Evolutionary conservation across 2,797 vertebrate genomes (phyloP).

Genomic region (Botia almorhae): DNA sequence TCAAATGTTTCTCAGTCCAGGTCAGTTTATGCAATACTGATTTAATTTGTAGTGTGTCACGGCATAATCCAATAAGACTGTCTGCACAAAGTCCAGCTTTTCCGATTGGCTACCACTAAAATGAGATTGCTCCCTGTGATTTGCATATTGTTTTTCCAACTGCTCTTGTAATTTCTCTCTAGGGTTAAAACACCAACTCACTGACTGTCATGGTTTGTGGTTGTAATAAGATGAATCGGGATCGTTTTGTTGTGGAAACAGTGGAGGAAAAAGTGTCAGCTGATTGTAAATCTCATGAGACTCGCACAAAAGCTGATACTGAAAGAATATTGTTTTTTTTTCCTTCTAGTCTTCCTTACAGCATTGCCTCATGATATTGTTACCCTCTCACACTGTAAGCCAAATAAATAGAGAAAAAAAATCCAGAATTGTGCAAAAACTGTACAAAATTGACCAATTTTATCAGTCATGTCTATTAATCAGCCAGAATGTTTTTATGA

Average conservation of each 20-base stretch:
- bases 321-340: background rate
- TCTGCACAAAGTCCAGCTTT: conserved; percentile 19
- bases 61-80: conserved; percentile 43
- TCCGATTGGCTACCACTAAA: background rate
- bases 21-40: conserved; percentile 20
- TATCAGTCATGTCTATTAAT: too few relatives aligned
- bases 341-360: background rate
- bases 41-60: conserved; percentile 38
- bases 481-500: background rate
- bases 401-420: background rate
- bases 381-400: background rate
- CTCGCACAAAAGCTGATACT: conserved; percentile 19
- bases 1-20: background rate
- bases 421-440: background rate
- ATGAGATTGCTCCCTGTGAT: background rate
- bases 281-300: conserved; percentile 16
- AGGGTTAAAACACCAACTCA: background rate
- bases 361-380: background rate
- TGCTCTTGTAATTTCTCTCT: conserved; percentile 7
- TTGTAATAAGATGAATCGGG: background rate
- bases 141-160: background rate
- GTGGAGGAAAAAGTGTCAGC: conserved; percentile 31
- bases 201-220: background rate
- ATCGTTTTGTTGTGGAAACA: conserved; percentile 24
- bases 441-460: background rate